phyloP scores from a whole-genome alignment of 2,113 vertebrate species.

The Lagopus leucura region DNA sequence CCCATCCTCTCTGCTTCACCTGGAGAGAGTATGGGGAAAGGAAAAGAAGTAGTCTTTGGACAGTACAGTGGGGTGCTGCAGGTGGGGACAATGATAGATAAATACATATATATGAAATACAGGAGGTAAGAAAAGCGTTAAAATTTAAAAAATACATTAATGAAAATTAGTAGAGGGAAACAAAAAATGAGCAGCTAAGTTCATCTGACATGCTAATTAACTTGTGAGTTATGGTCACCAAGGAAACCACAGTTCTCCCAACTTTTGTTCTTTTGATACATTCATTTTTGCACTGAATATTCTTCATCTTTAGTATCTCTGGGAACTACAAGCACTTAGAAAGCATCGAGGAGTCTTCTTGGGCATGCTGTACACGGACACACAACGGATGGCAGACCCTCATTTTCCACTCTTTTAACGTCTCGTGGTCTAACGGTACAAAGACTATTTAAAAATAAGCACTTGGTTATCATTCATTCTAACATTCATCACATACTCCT shows the following conservation, averaged over 20 bases:
- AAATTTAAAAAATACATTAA: background rate
- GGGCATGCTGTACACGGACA: background rate
- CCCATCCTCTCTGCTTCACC: background rate
- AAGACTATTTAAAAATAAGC: background rate
- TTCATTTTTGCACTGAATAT: background rate
- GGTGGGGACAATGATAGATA: background rate
- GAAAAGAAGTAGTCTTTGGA: background rate
- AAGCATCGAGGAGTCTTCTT: background rate
- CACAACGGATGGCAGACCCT: background rate
- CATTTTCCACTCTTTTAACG: background rate
- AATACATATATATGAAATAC: background rate
- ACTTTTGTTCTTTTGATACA: background rate
- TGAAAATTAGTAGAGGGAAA: background rate
- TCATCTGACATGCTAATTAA: background rate
- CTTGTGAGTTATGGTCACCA: background rate
- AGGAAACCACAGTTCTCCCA: background rate
- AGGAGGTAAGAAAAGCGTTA: background rate
- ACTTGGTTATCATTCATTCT: background rate
- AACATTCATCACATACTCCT: background rate
- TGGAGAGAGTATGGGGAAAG: background rate
- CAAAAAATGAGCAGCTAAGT: background rate
- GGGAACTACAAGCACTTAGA: background rate
- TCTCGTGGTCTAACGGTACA: background rate
- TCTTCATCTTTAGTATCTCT: background rate
- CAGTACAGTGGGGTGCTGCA: background rate